phyloP scores from a whole-genome alignment of 2,113 vertebrate genomes.

The Phaetusa simplex region DNA sequence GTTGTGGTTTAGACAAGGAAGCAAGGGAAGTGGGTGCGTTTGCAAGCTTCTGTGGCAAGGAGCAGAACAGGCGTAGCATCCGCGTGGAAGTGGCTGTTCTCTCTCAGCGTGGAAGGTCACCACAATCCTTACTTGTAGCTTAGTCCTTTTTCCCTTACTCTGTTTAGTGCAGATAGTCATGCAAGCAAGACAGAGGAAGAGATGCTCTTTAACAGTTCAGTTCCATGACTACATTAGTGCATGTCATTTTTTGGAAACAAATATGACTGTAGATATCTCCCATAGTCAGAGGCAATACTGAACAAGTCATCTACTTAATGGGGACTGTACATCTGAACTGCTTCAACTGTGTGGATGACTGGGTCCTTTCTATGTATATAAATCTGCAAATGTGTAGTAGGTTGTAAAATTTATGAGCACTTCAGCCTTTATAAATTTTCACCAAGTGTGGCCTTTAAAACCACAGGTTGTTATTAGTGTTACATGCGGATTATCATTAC shows the following conservation, averaged over 20 bases:
- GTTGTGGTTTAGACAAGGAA: background rate
- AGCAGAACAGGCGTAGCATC: background rate
- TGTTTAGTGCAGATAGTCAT: background rate
- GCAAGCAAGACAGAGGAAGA: background rate
- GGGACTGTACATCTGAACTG: background rate
- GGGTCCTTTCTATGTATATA: constrained; percentile 38
- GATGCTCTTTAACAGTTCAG: background rate
- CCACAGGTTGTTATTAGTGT: constrained; percentile 35
- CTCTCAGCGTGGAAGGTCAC: background rate
- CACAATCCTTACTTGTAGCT: background rate
- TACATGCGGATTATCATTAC: constrained; percentile 23
- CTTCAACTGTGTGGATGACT: background rate
- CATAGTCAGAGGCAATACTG: background rate
- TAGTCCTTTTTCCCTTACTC: background rate
- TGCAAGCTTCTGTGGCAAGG: background rate
- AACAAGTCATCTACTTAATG: background rate
- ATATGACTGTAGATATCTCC: background rate
- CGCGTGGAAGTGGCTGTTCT: background rate
- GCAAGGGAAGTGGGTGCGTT: background rate
- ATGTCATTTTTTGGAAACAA: constrained; percentile 22
- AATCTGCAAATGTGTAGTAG: constrained; percentile 51
- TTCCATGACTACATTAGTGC: background rate
- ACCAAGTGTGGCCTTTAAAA: constrained; percentile 61
- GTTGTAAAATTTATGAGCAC: constrained; percentile 59
- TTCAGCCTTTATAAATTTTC: constrained; percentile 64